These are phyloP conservation scores for Scaptomyza hsui DNA, from an alignment of 1,140 invertebrate species.

Conservation along the genomic window DNA sequence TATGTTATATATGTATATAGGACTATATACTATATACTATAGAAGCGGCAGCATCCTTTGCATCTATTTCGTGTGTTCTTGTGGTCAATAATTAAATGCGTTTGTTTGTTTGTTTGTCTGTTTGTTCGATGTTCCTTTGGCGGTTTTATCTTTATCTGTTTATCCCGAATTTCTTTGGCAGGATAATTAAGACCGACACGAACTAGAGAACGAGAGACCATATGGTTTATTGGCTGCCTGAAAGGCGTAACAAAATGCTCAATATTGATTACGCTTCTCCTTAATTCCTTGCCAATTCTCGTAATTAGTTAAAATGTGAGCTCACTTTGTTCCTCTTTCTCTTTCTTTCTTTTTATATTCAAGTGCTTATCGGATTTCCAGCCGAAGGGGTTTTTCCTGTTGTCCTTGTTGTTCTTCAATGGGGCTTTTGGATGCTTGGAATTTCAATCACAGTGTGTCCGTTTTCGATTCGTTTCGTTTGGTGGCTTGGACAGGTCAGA, in stretches of 20 bases:
- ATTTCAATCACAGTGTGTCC: slow-evolving; percentile 41
- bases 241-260: slow-evolving; percentile 42
- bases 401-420: no score
- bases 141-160: slow-evolving; percentile 14
- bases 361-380: slow-evolving; percentile 19
- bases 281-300: background rate
- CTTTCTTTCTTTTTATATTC: slow-evolving; percentile 2
- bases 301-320: slow-evolving; percentile 50
- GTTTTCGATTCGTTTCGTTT: background rate
- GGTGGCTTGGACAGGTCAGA: slow-evolving; percentile 18
- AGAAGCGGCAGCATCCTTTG: background rate
- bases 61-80: background rate
- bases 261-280: slow-evolving; percentile 10
- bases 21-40: no score
- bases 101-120: slow-evolving; percentile 42
- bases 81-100: slow-evolving; percentile 38
- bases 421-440: slow-evolving; percentile 27
- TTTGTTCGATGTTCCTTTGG: slow-evolving; percentile 10
- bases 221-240: slow-evolving; percentile 22
- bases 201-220: slow-evolving; percentile 3
- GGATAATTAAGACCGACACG: slow-evolving; percentile 45
- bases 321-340: background rate
- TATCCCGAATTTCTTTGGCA: no score
- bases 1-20: no score
- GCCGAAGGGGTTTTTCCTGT: slow-evolving; percentile 1